Evolutionary conservation across 2,797 vertebrate genomes (phyloP), one percentile per base, ranked within the genome.

Genomic region (Molossus alvarezi): DNA sequence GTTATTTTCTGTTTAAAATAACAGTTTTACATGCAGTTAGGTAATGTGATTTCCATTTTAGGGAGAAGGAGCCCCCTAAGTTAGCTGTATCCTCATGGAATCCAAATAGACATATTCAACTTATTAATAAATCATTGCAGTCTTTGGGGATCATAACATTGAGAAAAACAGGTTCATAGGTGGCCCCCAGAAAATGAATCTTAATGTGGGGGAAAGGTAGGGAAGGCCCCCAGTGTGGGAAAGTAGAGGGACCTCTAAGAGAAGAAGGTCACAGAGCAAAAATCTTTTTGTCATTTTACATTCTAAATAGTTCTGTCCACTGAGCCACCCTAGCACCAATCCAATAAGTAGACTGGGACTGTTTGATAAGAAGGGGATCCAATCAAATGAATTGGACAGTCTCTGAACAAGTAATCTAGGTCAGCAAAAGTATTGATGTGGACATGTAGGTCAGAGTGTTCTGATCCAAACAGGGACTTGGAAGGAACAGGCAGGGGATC

Each of bases 361-460:
- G 10, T n/a, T 41, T 72, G 41, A 7, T 9, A 12, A 27, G 37
- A 60, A 80, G 15, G 18, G 25, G 4, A 27, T 29, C 20, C 33
- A 12, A 3, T 2, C 37, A 57, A 9, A 53, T 8, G 7, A 11
- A 1, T 5, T 0, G 2, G 48, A 2, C 3, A 27, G 53, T 15
- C 75, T 81, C 29, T 20, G 14, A 18, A 23, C 6, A 9, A 4
- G 5, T 1, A 21, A 5, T 14, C 27, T 21, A 73, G 45, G 23
- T 27, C 11, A 60, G 23, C 20, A 64, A 45, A 67, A 20, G 13
- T 57, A 48, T 23, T 3, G 33, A 20, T 4, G 4, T 7, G 12
- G 10, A 17, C 3, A 15, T 23, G 13, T 21, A 3, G 1, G 9
- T 71, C 25, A 9, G 33, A 11, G 20, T 13, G 25, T 23, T 23